phyloP scores from a whole-genome alignment of 2,113 vertebrate species.

The Oncorhynchus gorbuscha region DNA sequence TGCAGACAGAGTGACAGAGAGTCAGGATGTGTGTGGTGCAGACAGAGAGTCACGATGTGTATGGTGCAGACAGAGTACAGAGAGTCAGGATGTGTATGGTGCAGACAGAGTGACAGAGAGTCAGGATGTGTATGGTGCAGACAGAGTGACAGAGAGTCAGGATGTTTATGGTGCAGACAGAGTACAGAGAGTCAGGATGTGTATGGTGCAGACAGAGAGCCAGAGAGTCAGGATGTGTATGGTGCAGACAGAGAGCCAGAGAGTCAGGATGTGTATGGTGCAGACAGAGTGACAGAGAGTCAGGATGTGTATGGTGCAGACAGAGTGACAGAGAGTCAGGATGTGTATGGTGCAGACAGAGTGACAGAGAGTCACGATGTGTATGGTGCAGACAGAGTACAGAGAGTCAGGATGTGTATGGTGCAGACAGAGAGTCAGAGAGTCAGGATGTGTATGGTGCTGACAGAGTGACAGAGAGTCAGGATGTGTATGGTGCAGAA shows the following conservation, averaged over 20 bases:
- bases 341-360: conserved; percentile 3
- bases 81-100: background rate
- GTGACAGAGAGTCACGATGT: too few relatives aligned
- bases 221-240: background rate
- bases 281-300: background rate
- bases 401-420: background rate
- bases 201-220: background rate
- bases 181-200: background rate
- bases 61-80: background rate
- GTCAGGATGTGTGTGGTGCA: background rate
- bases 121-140: background rate
- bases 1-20: background rate
- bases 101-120: background rate
- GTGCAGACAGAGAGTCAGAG: background rate
- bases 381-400: background rate
- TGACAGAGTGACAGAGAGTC: too few relatives aligned
- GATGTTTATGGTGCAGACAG: conserved; percentile 8
- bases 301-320: conserved; percentile 15
- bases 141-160: background rate
- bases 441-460: conserved; percentile 24
- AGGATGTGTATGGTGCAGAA: background rate
- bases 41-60: conserved; percentile 2
- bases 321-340: conserved; percentile 3
- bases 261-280: conserved; percentile 23
- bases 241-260: background rate